phyloP scores from a whole-genome alignment of 2,113 vertebrate genomes.

The Psammodynastes pulverulentus region DNA sequence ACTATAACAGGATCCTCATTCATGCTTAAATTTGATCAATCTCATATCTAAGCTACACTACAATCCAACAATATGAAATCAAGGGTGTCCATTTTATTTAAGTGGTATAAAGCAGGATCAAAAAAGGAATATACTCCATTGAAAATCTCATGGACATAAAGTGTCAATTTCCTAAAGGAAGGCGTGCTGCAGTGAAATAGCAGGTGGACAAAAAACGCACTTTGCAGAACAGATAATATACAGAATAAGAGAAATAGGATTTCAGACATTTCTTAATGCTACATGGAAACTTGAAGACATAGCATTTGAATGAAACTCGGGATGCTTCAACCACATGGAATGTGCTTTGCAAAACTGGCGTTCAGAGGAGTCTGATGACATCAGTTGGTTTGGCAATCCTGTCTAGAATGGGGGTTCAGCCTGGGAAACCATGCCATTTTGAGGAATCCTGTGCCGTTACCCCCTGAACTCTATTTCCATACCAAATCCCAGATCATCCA shows the following conservation, averaged over 20 bases:
- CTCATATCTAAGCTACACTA: neutral
- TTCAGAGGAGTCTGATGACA: neutral
- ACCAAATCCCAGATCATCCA: neutral
- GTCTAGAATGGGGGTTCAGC: neutral
- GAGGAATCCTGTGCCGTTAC: neutral
- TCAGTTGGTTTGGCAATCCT: neutral
- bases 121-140: neutral
- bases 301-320: neutral
- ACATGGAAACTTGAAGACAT: neutral
- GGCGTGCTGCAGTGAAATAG: neutral
- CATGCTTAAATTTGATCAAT: neutral
- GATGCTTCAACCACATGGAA: neutral
- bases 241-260: neutral
- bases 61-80: neutral
- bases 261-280: neutral
- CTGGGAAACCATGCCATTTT: neutral
- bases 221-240: neutral
- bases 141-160: neutral
- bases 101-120: neutral
- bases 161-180: neutral
- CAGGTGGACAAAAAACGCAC: neutral
- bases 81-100: neutral
- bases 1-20: neutral
- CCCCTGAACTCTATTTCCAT: neutral
- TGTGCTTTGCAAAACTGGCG: neutral